Evolutionary conservation across 2,113 vertebrate species (phyloP), one percentile per base, ranked within the genome.

Genomic region (Sinosuthora webbiana): DNA sequence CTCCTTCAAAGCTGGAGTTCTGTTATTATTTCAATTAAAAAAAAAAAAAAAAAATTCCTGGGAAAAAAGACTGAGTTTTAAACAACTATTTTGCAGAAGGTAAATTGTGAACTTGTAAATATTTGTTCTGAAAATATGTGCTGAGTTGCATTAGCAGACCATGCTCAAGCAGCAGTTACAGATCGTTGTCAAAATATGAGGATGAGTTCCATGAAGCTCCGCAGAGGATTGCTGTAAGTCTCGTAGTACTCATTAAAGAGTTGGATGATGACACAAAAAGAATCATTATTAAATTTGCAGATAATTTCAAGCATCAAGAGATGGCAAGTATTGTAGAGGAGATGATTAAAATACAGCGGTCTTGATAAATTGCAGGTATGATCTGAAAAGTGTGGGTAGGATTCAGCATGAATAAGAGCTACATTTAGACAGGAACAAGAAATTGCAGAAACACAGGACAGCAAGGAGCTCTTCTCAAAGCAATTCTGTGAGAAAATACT

Each of bases 201-300:
- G 75, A 76, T 45, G 67, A 80, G 5, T 65, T 88, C 45, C 45
- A 35, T 27, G 28, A 69, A 93, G 37, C 35, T 92, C 75, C 45
- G 45, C n/a, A 57, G 71, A 90, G 31, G 53, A 94, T 77, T 94
- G 53, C 21, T 94, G 25, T 57, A 53, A 24, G 63, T 74, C 50
- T 93, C 11, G 4, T 73, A 85, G 31, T 87, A 60, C 67, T 94
- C 70, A 76, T 90, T 88, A 90, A 80, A 45, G 85, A 69, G 55
- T 25, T 76, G 35, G 31, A 80, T 77, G 50, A 74, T 92, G 79
- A 90, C 79, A 86, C 23, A 92, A 71, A 68, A 65, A 62, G 63
- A 80, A 80, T 92, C 14, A 49, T 90, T 87, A 92, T 90, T 88
- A 80, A 92, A 90, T 92, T 90, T 94, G 41, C 55, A 83, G 79